Percentiles rank a stretch among this genome's conserved stretches.
These are phyloP conservation scores for Calliopsis andreniformis DNA, from an alignment of 1,140 invertebrate species.

Conservation along the genomic window DNA sequence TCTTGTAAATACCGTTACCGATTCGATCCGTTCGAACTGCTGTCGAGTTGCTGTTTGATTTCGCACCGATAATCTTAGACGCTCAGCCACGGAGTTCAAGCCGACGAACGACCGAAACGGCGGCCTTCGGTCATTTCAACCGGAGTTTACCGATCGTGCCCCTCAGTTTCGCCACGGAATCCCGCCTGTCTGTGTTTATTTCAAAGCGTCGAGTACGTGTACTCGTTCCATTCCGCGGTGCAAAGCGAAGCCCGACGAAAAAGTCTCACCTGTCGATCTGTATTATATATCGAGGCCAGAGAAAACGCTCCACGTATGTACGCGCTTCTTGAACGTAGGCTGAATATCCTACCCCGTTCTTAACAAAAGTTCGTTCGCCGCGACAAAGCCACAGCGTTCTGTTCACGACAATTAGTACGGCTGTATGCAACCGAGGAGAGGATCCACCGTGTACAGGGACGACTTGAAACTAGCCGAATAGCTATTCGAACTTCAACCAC, in stretches of 20 bases:
- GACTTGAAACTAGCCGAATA: conserved; percentile 51
- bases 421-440: conserved; percentile 8
- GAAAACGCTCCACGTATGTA: neutral
- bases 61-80: conserved; percentile 47
- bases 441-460: conserved; percentile 38
- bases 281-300: neutral
- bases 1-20: conserved; percentile 73
- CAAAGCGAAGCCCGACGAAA: neutral
- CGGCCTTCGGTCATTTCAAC: conserved; percentile 28
- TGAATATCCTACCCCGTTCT: neutral
- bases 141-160: neutral
- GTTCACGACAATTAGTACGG: conserved; percentile 10
- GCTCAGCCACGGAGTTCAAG: conserved; percentile 23
- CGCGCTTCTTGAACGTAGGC: conserved; percentile 22
- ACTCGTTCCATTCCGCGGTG: neutral
- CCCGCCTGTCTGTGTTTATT: neutral
- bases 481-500: conserved; percentile 28
- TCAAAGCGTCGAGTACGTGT: neutral
- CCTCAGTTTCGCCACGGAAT: conserved; percentile 1
- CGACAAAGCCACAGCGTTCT: neutral
- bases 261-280: neutral
- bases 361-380: conserved; percentile 9
- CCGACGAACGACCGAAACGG: conserved; percentile 28
- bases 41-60: conserved; percentile 60
- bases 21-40: conserved; percentile 61